Conservation (phyloP, 2,113 vertebrate genomes). For the Ahaetulla prasina region DNA sequence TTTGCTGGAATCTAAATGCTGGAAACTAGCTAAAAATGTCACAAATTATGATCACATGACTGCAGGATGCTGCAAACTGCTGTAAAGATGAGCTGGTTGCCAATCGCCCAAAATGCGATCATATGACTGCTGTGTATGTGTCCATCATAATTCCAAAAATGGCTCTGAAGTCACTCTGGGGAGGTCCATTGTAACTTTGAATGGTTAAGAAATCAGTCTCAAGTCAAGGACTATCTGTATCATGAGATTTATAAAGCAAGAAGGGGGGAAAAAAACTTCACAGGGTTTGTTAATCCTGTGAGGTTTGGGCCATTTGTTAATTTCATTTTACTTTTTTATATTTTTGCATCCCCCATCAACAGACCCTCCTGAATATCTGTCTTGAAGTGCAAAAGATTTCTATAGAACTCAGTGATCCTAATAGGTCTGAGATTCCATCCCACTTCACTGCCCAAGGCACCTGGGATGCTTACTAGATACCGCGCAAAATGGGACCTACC, state of each 20-base stretch:
- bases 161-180: too few relatives aligned
- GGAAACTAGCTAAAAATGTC: too few relatives aligned
- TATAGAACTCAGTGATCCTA: not conserved
- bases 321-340: not conserved
- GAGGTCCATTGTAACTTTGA: too few relatives aligned
- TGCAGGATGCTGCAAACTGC: too few relatives aligned
- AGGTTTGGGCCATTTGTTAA: not conserved
- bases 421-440: not conserved
- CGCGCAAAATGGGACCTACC: slow-evolving; percentile 66
- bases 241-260: not conserved
- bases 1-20: not conserved
- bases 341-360: not conserved
- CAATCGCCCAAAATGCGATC: too few relatives aligned
- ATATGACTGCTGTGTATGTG: too few relatives aligned
- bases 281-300: not conserved
- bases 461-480: too few relatives aligned
- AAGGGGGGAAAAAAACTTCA: not conserved
- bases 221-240: not conserved
- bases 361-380: not conserved
- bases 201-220: too few relatives aligned
- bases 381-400: not conserved
- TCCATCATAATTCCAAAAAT: too few relatives aligned
- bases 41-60: too few relatives aligned
- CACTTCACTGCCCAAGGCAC: not conserved
- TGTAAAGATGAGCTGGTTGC: too few relatives aligned